These are phyloP conservation scores for Euphydryas editha DNA, from an alignment of 2,888 invertebrate genomes.

Conservation along the genomic window DNA sequence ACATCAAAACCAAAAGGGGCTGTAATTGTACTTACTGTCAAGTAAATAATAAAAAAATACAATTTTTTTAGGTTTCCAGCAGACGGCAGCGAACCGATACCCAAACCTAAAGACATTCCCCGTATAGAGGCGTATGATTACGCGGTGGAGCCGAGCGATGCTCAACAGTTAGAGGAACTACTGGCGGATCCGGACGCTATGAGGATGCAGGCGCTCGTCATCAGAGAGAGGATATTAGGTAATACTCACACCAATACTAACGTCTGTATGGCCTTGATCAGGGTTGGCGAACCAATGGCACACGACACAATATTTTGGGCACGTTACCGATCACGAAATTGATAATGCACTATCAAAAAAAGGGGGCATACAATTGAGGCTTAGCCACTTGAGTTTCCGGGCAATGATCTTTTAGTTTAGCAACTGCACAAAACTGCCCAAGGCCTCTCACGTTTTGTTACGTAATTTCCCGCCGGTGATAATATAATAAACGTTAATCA, in stretches of 20 bases:
- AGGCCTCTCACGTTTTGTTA: too few relatives aligned
- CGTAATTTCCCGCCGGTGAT: too few relatives aligned
- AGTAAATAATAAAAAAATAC: neutral
- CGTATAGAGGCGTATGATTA: slow-evolving; percentile 95
- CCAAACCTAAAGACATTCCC: slow-evolving; percentile 88
- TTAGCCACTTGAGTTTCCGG: too few relatives aligned
- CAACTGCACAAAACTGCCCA: too few relatives aligned
- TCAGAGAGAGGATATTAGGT: slow-evolving; percentile 94
- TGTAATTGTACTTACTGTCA: neutral
- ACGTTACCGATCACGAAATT: too few relatives aligned
- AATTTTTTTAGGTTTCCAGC: slow-evolving; percentile 77
- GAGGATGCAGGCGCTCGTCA: slow-evolving; percentile 97
- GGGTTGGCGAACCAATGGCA: too few relatives aligned
- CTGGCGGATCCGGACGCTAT: slow-evolving; percentile 97
- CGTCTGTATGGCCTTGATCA: neutral
- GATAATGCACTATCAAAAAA: too few relatives aligned
- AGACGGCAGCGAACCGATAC: slow-evolving; percentile 86
- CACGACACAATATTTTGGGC: too few relatives aligned
- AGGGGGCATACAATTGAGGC: too few relatives aligned
- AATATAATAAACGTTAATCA: too few relatives aligned
- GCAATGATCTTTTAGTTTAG: too few relatives aligned
- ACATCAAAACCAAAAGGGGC: too few relatives aligned
- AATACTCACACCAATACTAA: slow-evolving; percentile 27
- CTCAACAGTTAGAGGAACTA: slow-evolving; percentile 92
- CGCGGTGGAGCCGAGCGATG: slow-evolving; percentile 91